phyloP scores from a whole-genome alignment of 2,113 vertebrate genomes.

The Ranitomeya imitator region DNA sequence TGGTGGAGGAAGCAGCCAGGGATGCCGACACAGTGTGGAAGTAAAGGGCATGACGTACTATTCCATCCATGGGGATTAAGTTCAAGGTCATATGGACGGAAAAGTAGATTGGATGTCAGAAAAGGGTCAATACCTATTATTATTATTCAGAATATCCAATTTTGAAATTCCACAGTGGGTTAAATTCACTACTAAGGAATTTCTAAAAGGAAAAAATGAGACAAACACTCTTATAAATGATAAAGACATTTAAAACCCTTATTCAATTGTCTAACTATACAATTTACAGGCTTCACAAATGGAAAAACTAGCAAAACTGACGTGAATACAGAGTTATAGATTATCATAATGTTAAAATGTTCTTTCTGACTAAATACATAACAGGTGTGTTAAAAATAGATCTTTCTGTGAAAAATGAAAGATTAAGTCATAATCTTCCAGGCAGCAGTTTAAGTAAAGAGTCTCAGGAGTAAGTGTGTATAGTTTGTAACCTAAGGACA shows the following conservation, averaged over 20 bases:
- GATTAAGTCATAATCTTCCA: constrained; percentile 53
- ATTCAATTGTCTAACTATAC: not conserved
- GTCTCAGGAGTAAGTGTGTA: constrained; percentile 65
- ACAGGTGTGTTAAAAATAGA: not conserved
- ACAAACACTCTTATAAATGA: not conserved
- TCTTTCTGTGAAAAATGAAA: not conserved
- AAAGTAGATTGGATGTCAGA: no score
- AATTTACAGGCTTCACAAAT: not conserved
- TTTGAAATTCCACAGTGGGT: no score
- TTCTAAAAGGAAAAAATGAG: no score
- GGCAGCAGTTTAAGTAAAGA: constrained; percentile 65
- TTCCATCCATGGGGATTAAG: no score
- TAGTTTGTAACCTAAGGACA: constrained; percentile 65
- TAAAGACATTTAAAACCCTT: not conserved
- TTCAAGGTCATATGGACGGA: no score
- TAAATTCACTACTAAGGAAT: no score
- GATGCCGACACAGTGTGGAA: no score
- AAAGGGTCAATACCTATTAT: no score
- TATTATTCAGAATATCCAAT: no score
- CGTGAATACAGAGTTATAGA: not conserved
- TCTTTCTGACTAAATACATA: not conserved
- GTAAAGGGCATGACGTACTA: no score
- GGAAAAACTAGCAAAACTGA: not conserved
- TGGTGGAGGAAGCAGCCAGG: no score
- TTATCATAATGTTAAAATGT: not conserved